phyloP scores from a whole-genome alignment of 2,113 vertebrate genomes.

The Phalacrocorax aristotelis region DNA sequence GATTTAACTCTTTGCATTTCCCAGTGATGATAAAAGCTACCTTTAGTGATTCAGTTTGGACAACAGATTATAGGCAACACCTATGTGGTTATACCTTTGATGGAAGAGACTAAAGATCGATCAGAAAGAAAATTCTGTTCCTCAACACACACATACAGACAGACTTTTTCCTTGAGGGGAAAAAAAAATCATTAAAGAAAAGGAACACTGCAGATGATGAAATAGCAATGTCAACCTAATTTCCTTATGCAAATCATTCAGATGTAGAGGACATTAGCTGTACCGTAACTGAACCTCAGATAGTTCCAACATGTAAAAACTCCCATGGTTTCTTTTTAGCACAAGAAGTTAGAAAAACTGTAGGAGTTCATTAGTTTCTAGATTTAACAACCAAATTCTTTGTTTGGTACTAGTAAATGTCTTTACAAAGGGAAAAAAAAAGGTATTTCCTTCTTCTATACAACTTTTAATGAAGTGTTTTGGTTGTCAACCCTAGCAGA shows the following conservation, averaged over 20 bases:
- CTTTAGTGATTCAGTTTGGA: background rate
- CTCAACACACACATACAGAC: background rate
- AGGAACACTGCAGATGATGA: background rate
- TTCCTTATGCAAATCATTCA: background rate
- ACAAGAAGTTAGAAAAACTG: background rate
- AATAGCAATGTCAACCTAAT: background rate
- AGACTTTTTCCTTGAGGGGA: background rate
- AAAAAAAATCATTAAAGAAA: background rate
- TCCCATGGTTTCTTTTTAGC: background rate
- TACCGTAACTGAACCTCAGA: background rate
- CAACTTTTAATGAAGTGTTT: slow-evolving; percentile 21
- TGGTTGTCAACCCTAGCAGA: slow-evolving; percentile 14
- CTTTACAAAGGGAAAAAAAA: background rate
- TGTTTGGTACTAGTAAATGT: background rate
- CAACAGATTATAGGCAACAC: background rate
- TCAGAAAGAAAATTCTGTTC: background rate
- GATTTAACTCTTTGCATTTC: background rate
- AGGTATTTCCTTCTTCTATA: slow-evolving; percentile 5
- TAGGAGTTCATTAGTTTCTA: background rate
- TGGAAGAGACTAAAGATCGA: background rate
- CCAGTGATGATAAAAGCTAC: background rate
- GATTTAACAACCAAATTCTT: background rate
- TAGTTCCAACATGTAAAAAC: background rate
- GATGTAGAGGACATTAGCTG: background rate
- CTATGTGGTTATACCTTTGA: background rate